Conservation (phyloP, 2,797 vertebrate genomes). For the Gymnoscopelus microlampas region DNA sequence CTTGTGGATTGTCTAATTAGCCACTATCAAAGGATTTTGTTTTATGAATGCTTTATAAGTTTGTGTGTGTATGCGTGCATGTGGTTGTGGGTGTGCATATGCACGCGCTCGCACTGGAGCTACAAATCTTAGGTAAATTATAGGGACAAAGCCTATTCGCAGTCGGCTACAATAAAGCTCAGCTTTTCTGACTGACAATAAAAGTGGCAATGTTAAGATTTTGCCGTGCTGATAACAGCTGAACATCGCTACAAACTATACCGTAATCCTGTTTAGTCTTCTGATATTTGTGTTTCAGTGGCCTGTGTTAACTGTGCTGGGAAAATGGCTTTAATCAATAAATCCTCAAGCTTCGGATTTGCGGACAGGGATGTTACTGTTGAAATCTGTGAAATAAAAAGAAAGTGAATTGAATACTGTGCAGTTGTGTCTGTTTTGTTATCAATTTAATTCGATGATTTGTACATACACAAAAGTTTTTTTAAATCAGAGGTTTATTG, state of each 20-base stretch:
- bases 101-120: background rate
- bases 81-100: background rate
- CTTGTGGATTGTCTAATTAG: no score
- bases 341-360: conserved; percentile 6
- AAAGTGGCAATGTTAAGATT: background rate
- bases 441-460: background rate
- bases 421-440: conserved; percentile 13
- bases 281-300: background rate
- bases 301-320: background rate
- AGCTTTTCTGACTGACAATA: background rate
- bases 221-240: conserved; percentile 11
- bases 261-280: background rate
- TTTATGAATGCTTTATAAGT: no score
- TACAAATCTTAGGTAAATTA: background rate
- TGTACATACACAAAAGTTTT: background rate
- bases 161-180: background rate
- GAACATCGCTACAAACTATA: background rate
- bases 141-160: background rate
- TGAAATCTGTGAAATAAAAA: conserved; percentile 11
- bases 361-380: conserved; percentile 12
- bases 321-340: conserved; percentile 1
- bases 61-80: background rate
- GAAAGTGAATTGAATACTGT: conserved; percentile 7
- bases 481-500: conserved; percentile 38
- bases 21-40: no score